Evolutionary conservation across 2,888 invertebrate genomes (phyloP).

Genomic region (Tenthredo livida): DNA sequence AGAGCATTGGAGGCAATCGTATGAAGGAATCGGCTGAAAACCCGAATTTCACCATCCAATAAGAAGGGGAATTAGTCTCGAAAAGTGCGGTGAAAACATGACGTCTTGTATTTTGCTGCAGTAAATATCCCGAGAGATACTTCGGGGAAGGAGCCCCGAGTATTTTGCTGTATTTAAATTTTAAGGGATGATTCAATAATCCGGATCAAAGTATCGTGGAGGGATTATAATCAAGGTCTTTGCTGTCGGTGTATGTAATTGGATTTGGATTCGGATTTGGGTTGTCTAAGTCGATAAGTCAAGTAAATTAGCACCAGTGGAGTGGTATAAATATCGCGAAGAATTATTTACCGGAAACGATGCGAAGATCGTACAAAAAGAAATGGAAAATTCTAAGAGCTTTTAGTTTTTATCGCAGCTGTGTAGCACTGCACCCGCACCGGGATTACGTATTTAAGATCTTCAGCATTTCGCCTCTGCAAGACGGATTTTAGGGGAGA

Average conservation of each 20-base stretch:
- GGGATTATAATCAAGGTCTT: conserved; percentile 42
- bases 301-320: conserved; percentile 24
- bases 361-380: not conserved
- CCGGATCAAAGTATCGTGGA: conserved; percentile 4
- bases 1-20: not conserved
- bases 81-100: too few species aligned
- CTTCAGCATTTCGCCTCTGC: not conserved
- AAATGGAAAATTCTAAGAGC: not conserved
- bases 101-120: too few species aligned
- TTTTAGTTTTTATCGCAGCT: not conserved
- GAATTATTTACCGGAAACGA: conserved; percentile 1
- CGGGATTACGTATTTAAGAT: not conserved
- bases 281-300: conserved; percentile 17
- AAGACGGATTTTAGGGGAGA: conserved; percentile 1
- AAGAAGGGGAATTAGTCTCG: too few species aligned
- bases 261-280: not conserved
- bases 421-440: not conserved
- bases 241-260: conserved; percentile 21
- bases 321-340: not conserved
- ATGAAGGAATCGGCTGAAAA: not conserved
- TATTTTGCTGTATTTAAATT: conserved; percentile 32
- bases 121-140: not conserved
- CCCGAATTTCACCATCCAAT: not conserved
- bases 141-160: not conserved
- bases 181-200: not conserved